These are phyloP conservation scores for Tribolium castaneum DNA, from an alignment of 1,140 invertebrate genomes.

Conservation along the genomic window DNA sequence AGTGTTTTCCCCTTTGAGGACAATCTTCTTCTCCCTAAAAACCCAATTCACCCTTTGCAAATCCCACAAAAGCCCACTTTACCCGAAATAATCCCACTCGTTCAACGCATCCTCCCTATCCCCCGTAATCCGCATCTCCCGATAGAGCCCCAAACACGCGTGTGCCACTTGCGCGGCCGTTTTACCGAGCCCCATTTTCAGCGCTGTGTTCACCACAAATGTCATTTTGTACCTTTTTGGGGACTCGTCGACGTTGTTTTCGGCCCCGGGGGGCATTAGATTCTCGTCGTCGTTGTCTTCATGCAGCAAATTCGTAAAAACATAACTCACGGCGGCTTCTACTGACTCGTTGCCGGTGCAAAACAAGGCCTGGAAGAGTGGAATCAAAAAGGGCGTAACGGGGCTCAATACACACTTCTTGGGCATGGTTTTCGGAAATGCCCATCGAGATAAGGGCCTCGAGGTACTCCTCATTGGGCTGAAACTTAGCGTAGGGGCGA, in stretches of 20 bases:
- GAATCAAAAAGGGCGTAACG: neutral
- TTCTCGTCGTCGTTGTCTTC: conserved; percentile 53
- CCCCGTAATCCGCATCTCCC: conserved; percentile 61
- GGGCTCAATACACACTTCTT: conserved; percentile 56
- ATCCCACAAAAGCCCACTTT: conserved; percentile 38
- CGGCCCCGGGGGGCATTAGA: conserved; percentile 42
- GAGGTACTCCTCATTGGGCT: conserved; percentile 61
- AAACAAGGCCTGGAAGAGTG: conserved; percentile 66
- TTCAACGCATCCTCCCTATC: conserved; percentile 65
- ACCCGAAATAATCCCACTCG: conserved; percentile 69
- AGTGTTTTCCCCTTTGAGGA: conserved; percentile 69
- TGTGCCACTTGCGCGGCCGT: conserved; percentile 73
- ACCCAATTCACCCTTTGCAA: neutral
- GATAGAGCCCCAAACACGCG: conserved; percentile 71
- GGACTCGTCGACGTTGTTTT: conserved; percentile 58
- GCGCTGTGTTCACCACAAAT: conserved; percentile 71
- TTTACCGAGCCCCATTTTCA: conserved; percentile 74
- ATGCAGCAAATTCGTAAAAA: conserved; percentile 68
- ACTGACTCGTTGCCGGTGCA: conserved; percentile 69
- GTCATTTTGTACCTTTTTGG: conserved; percentile 72
- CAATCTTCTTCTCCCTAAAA: conserved; percentile 72
- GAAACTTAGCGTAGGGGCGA: conserved; percentile 35
- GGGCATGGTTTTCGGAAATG: conserved; percentile 60
- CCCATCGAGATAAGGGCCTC: conserved; percentile 62
- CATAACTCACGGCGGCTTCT: conserved; percentile 68